phyloP scores from a whole-genome alignment of 2,888 invertebrate species.

The Phengaris arion region DNA sequence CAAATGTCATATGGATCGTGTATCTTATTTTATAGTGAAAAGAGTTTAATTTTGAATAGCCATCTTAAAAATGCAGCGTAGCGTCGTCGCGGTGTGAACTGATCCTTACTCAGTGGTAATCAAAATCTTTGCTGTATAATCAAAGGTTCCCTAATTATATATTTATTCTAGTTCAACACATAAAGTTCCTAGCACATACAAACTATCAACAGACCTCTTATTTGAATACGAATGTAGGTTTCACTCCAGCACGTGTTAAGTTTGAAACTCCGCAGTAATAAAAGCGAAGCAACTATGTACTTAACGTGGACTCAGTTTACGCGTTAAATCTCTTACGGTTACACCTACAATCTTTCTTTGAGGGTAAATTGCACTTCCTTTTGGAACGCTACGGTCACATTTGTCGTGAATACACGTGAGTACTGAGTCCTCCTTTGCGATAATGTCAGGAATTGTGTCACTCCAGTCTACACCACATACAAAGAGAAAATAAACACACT shows the following conservation, averaged over 20 bases:
- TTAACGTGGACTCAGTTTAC: conserved; percentile 21
- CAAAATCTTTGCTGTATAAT: background rate
- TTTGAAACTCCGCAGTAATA: conserved; percentile 34
- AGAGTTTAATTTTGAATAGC: too few species aligned
- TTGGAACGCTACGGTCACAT: background rate
- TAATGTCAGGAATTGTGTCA: background rate
- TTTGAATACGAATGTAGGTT: conserved; percentile 2
- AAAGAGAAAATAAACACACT: too few species aligned
- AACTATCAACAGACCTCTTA: background rate
- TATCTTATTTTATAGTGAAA: too few species aligned
- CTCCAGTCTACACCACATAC: too few species aligned
- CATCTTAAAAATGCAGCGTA: too few species aligned
- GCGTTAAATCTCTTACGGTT: conserved; percentile 12
- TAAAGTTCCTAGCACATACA: conserved; percentile 1
- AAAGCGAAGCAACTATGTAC: conserved; percentile 41
- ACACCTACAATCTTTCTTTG: conserved; percentile 23
- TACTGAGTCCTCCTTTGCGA: background rate
- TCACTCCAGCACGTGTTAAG: conserved; percentile 25
- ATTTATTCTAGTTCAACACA: background rate
- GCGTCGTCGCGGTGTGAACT: too few species aligned
- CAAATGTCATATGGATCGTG: too few species aligned
- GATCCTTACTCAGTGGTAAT: background rate
- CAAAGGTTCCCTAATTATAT: background rate
- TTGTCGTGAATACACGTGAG: background rate
- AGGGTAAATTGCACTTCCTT: conserved; percentile 13